Base-by-base conservation (phyloP, 2,888 invertebrate species). In the Ernsta delagoae region DNA sequence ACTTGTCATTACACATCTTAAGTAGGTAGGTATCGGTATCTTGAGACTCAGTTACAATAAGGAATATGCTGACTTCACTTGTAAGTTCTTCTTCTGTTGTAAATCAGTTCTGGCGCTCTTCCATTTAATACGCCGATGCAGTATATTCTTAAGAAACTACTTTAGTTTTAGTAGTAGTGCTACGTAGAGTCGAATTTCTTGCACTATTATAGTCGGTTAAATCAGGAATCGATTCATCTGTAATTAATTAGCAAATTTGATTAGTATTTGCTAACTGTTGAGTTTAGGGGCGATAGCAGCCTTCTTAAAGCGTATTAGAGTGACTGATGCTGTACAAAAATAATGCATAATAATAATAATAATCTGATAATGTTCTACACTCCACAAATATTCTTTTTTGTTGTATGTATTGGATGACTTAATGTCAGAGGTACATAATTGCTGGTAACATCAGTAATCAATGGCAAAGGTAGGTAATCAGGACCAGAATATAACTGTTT, bases 91-190 rank as follows among this genome's bases (percentile, higher is more conserved):
- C 66, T 60, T 56, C 59, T 39, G 9, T 64, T 64, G 54, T 64
- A 60, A 61, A 67, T 31, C 59, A 59, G 54, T 61, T 67, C 54
- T 67, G 67, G 67, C 67, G 60, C 54, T 50, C 56, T 61, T 61
- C 61, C 67, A 67, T 67, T 56, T 56, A 67, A 67, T 67, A 67
- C 60, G 67, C 67, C 61, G 48, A 67, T 61, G 67, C 67, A 61
- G 67, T 67, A 67, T 67, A 56, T 67, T 61, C 57, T 67, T 67
- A 67, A 45, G 56, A 61, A 67, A 57, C 61, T 67, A 61, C 50
- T 48, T 16, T 56, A 67, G 67, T 67, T 67, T 56, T 56, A 43
- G 43, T 54, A 54, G 54, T 67, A 62, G 62, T 68, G 62, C 62
- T 50, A 12, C 24, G 34, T 31, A 53, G 43, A 62, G 39, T 48